phyloP scores from a whole-genome alignment of 2,888 invertebrate species.

The Oscheius sp. region DNA sequence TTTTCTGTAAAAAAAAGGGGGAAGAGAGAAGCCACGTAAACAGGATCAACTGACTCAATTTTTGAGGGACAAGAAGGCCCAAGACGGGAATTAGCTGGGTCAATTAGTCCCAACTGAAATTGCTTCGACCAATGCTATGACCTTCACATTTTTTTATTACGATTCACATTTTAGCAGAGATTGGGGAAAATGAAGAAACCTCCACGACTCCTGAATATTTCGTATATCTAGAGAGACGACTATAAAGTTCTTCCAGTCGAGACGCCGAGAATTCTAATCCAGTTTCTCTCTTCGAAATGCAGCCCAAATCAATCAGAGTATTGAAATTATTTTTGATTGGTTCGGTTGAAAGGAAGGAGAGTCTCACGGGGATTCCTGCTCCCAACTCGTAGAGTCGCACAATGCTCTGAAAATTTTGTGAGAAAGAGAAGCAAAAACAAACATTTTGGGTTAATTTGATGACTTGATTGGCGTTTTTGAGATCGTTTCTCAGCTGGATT shows the following conservation, averaged over 20 bases:
- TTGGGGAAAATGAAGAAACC: neutral
- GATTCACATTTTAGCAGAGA: conserved; percentile 10
- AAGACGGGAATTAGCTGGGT: conserved; percentile 9
- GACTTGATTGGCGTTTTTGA: neutral
- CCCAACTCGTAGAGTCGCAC: conserved; percentile 33
- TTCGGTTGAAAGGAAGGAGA: conserved; percentile 55
- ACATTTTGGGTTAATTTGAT: conserved; percentile 3
- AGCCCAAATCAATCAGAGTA: conserved; percentile 33
- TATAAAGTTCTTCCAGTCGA: neutral
- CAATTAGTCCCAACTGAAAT: neutral
- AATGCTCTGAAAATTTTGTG: conserved; percentile 35
- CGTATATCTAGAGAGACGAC: neutral
- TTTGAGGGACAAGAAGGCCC: neutral
- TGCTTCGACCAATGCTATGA: neutral
- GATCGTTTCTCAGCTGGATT: neutral
- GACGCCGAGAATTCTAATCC: neutral
- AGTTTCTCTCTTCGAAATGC: conserved; percentile 23
- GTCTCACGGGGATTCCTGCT: conserved; percentile 27
- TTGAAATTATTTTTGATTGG: conserved; percentile 54
- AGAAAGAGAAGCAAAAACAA: neutral
- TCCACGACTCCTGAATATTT: neutral
- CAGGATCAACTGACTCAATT: conserved; percentile 16
- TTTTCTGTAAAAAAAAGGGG: neutral
- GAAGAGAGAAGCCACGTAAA: neutral
- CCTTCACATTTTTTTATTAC: too few species aligned